A percentile compares a stretch with the other conserved stretches of the same genome.
These are phyloP conservation scores for Caranx ignobilis DNA, from an alignment of 2,113 vertebrate genomes.

Conservation along the genomic window DNA sequence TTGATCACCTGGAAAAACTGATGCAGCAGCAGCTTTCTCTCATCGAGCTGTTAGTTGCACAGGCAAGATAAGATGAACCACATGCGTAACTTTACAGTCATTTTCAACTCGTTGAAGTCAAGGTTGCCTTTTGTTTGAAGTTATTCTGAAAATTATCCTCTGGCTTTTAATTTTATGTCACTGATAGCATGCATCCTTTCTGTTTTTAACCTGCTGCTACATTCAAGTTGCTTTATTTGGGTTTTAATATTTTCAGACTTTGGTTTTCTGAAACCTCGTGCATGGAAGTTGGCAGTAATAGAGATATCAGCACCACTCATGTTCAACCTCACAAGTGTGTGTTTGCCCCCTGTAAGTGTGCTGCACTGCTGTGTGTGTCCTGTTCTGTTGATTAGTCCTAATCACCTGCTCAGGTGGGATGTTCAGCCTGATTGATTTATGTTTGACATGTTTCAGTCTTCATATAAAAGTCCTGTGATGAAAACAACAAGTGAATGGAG, in stretches of 20 bases:
- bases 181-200: neutral
- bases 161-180: neutral
- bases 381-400: constrained; percentile 36
- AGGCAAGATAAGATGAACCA: constrained; percentile 28
- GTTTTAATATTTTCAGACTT: neutral
- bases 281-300: neutral
- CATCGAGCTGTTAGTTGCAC: constrained; percentile 49
- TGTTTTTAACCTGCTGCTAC: constrained; percentile 29
- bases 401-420: constrained; percentile 22
- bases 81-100: neutral
- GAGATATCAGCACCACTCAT: constrained; percentile 4
- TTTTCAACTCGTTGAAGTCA: constrained; percentile 15
- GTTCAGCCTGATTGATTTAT: constrained; percentile 30
- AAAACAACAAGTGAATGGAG: neutral
- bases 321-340: neutral
- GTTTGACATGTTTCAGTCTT: constrained; percentile 46
- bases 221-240: neutral
- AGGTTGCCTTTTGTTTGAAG: neutral
- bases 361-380: neutral
- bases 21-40: constrained; percentile 69
- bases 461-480: constrained; percentile 40
- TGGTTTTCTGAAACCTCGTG: neutral
- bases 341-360: neutral
- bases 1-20: constrained; percentile 76
- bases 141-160: neutral